A percentile compares a stretch with the other conserved stretches of the same genome.
phyloP scores from a whole-genome alignment of 1,140 invertebrate species.

The Piezodorus guildinii region DNA sequence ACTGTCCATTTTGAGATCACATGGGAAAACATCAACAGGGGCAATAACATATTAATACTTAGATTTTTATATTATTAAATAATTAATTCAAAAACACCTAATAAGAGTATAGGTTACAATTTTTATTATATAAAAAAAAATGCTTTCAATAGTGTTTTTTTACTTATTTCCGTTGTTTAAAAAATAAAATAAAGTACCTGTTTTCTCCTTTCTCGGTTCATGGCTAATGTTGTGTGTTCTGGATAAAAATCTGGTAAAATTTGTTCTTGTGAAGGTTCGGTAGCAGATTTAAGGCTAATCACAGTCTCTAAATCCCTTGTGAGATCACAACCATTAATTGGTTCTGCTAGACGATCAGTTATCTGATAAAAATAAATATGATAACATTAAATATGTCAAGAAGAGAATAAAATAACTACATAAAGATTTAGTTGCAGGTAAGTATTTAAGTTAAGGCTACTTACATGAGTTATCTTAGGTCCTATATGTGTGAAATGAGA shows the following conservation, averaged over 20 bases:
- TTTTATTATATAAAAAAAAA: too few relatives aligned
- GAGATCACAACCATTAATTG: constrained; percentile 57
- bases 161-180: too few relatives aligned
- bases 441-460: background rate
- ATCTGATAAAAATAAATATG: constrained; percentile 38
- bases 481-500: constrained; percentile 61
- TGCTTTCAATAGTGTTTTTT: too few relatives aligned
- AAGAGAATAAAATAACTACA: background rate
- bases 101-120: too few relatives aligned
- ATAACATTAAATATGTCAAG: background rate
- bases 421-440: too few relatives aligned
- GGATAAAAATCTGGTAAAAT: constrained; percentile 87
- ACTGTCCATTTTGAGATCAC: too few relatives aligned
- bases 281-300: constrained; percentile 46
- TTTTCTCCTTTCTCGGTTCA: constrained; percentile 82
- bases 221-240: constrained; percentile 81
- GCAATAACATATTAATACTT: too few relatives aligned
- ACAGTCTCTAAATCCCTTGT: constrained; percentile 58
- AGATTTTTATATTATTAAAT: too few relatives aligned
- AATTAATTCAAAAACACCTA: too few relatives aligned
- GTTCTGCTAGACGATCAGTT: constrained; percentile 52
- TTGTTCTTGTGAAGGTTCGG: constrained; percentile 56
- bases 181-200: constrained; percentile 43
- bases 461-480: constrained; percentile 45
- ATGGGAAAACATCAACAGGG: too few relatives aligned